Conservation (phyloP, 2,113 vertebrate species). For the Chelonoidis abingdonii region DNA sequence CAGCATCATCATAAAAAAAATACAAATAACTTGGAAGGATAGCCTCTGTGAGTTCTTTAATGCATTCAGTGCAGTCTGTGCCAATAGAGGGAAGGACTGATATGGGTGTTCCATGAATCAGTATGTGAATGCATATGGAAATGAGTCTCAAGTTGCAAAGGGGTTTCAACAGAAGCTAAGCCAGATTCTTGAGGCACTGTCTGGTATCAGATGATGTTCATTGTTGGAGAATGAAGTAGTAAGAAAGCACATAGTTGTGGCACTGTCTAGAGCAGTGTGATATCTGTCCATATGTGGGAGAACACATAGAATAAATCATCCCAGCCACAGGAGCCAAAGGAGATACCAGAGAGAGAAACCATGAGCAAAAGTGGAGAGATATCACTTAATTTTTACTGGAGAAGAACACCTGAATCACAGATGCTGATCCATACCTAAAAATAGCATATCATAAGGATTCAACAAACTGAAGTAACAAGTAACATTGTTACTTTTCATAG, state of each 20-base stretch:
- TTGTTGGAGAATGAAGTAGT: neutral
- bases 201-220: neutral
- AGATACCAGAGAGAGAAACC: neutral
- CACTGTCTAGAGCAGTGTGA: neutral
- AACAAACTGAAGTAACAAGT: too few species aligned
- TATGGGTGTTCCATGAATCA: neutral
- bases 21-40: neutral
- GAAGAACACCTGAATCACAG: neutral
- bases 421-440: neutral
- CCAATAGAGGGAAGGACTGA: conserved; percentile 1
- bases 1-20: neutral
- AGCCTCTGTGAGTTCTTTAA: conserved; percentile 1
- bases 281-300: neutral
- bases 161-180: neutral
- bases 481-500: neutral
- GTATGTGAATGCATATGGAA: conserved; percentile 24
- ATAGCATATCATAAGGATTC: neutral
- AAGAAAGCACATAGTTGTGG: neutral
- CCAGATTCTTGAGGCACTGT: neutral
- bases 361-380: too few species aligned
- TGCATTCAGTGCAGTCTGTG: conserved; percentile 23
- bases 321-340: neutral
- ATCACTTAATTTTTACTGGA: neutral
- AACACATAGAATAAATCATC: neutral
- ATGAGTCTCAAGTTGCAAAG: neutral